Base-by-base conservation (phyloP, 2,797 vertebrate species). In the Hozukius guyotensis region DNA sequence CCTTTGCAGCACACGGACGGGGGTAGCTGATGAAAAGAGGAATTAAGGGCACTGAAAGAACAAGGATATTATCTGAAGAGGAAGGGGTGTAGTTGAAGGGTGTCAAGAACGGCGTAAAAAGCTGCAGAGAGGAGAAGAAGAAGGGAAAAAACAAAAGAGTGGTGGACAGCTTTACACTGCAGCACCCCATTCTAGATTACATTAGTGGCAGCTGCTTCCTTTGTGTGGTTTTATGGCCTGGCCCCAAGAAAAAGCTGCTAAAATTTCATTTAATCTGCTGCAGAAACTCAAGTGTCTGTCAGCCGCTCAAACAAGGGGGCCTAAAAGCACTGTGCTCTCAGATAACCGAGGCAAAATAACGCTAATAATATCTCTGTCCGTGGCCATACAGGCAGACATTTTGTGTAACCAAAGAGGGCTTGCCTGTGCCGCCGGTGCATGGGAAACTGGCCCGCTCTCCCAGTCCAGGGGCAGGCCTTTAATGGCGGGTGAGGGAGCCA, bases 201-300 rank as follows among this genome's bases (percentile, higher is more conserved):
- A 96, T 96, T 96, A 96, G 96, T 80, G 25, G 94, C 97, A 97
- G 96, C 96, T 97, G 97, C 91, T 97, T 92, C 96, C 95, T 97
- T 97, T 97, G 96, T 97, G 95, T 94, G 92, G 92, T 92, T 94
- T 95, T 94, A 94, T 95, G 92, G 92, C 84, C 94, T 94, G 95
- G 95, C 93, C 96, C 87, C 85, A 86, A 94, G 90, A 95, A 97
- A 97, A 96, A 94, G 93, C 91, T 95, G 93, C 97, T 97, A 97
- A 97, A 97, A 97, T 97, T 97, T 97, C 96, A 98, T 97, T 97
- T 96, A 97, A 97, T 96, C 96, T 97, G 94, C 93, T 88, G 92
- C 92, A 93, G 93, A 96, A 97, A 95, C 95, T 96, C 95, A 96
- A 97, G 96, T 96, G 95, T 95, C 96, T 95, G 95, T 95, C 96